Base-by-base conservation (phyloP, 2,113 vertebrate species). In the Mobula birostris region DNA sequence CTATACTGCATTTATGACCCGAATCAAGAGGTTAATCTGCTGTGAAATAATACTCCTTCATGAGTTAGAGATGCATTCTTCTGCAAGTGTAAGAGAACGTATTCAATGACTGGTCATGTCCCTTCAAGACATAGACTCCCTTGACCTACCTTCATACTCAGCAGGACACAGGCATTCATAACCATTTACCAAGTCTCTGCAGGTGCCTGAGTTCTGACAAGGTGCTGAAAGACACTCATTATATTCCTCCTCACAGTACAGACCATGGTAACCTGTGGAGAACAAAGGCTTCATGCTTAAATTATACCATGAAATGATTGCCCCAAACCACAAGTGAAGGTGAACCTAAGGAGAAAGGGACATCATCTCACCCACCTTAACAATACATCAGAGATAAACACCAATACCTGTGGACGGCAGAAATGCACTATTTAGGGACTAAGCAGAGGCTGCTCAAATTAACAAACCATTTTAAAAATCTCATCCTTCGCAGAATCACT, bases 231-330 rank as follows among this genome's bases (percentile, higher is more conserved):
- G 96, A 95, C 99, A 99, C 95, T 99, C 98, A 0, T 99, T 98
- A 94, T 98, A 98, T 88, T 99, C 99, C 95, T 99, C 98, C 94
- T 99, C 98, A 94, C 98, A 99, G 95, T 99, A 99, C 95, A 99
- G 97, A 58, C 99, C 98, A 0, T 99, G 98, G 97, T 99, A 99
- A 94, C 99, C 98, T 99, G 94, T 40, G 70, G 91, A 93, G 32
- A 90, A 90, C 6, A 7, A 90, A 58, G 9, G 2, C 15, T 66
- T 66, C n/a, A 66, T 32, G 66, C 15, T 32, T 32, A 63, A 90
- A 19, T 32, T 2, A 63, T 19, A 32, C 63, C 15, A 2, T 29
- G 9, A 61, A 88, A 17, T 36, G 29, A 19, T 6, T 8, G 27
- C 61, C 17, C 7, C 15, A 66, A n/a, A 90, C 61, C 19, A 15